These are phyloP conservation scores for Suncus etruscus DNA, from an alignment of 2,113 vertebrate genomes.

Conservation along the genomic window DNA sequence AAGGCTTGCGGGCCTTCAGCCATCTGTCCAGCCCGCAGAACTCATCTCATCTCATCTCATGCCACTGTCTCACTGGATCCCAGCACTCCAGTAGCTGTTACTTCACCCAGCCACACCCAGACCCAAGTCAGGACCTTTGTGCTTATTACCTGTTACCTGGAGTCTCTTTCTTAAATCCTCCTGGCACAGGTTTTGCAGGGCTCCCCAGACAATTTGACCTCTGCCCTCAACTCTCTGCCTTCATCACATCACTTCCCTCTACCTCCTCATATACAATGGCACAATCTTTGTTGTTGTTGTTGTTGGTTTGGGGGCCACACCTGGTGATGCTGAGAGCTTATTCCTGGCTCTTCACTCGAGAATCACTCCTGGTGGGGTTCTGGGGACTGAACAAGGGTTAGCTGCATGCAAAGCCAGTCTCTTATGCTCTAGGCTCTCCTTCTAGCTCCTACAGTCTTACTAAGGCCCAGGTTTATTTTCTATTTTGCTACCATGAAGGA, in stretches of 20 bases:
- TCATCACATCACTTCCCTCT: neutral
- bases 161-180: neutral
- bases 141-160: neutral
- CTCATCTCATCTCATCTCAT: slow-evolving; percentile 39
- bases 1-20: slow-evolving; percentile 24
- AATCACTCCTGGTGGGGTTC: too few species aligned
- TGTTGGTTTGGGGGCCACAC: too few species aligned
- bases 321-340: too few species aligned
- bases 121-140: neutral
- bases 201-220: neutral
- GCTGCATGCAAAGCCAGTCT: too few species aligned
- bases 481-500: neutral
- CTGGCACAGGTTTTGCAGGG: neutral
- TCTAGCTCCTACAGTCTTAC: too few species aligned
- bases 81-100: neutral
- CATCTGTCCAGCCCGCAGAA: neutral
- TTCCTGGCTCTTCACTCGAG: too few species aligned
- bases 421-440: too few species aligned
- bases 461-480: neutral
- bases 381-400: too few species aligned
- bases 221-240: neutral
- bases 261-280: neutral
- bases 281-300: too few species aligned
- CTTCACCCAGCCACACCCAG: neutral
- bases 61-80: neutral